Base-by-base conservation (phyloP, 2,113 vertebrate species). In the Prinia subflava region DNA sequence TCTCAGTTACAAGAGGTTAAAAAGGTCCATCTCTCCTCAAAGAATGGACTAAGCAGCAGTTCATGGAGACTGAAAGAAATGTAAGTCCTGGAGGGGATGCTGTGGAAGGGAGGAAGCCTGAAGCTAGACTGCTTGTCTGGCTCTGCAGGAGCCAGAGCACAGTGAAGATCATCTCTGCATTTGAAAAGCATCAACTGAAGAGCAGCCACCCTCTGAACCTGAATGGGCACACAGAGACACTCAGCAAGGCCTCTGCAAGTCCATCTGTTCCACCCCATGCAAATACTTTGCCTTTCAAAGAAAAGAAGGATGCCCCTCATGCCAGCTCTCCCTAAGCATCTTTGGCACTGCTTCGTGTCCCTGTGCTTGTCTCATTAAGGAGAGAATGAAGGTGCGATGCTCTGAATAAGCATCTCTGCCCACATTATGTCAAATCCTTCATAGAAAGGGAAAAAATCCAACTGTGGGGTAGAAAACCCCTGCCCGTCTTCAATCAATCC, bases 401-500 rank as follows among this genome's bases (percentile, higher is more conserved):
- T 86, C 60, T 75, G 88, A 95, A 85, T 88, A 74, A 76, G 87
- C 50, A 79, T 92, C 59, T 8, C 84, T 30, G 53, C 65, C 97
- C 97, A 96, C 97, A 97, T 98, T 98, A 99, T 98, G 98, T 98
- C 98, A 98, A 97, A 98, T 95, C 97, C 91, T 97, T 98, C 98
- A 96, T 90, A 97, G 96, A 97, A 98, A 98, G 97, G 97, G 98
- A 98, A 94, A 74, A 99, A 98, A 97, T 98, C 98, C 98, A 98
- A 97, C 98, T 97, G 98, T 97, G 97, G 97, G 90, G 97, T 94
- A 98, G 97, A 98, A 98, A 98, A 98, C 98, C 98, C 98, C 98
- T 97, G 98, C 97, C 98, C 95, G 95, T 97, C 98, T 97, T 97
- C 97, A 97, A 99, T 99, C 98, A 98, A 99, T 99, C 98, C 96